These are phyloP conservation scores for Phortica okadai DNA, from an alignment of 2,888 invertebrate species.

Conservation along the genomic window DNA sequence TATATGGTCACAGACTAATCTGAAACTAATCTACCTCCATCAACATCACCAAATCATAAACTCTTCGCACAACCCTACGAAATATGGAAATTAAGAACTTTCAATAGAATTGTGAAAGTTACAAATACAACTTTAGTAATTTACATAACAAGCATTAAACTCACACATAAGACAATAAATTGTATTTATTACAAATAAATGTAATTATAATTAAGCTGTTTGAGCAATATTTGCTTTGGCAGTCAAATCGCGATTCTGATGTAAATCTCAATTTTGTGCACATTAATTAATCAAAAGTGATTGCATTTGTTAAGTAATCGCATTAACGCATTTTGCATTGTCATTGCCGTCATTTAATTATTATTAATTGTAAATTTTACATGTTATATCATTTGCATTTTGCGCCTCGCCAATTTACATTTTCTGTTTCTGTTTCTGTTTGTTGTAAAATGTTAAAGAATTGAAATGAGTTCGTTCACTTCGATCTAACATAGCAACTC, in stretches of 20 bases:
- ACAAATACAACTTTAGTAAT: too few species aligned
- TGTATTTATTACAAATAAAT: slow-evolving; percentile 4
- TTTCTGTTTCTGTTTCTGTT: neutral
- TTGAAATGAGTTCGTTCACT: neutral
- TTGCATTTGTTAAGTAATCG: slow-evolving; percentile 20
- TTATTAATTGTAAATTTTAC: slow-evolving; percentile 12
- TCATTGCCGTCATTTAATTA: slow-evolving; percentile 2
- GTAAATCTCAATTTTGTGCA: slow-evolving; percentile 11
- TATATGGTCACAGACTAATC: too few species aligned
- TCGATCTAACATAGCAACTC: neutral
- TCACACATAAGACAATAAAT: neutral
- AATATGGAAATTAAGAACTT: too few species aligned
- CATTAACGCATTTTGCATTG: slow-evolving; percentile 19
- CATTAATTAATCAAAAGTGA: neutral
- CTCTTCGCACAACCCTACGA: too few species aligned
- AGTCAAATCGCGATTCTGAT: neutral
- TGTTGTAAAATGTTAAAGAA: neutral
- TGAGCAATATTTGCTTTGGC: neutral
- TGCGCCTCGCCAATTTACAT: neutral
- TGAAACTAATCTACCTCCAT: too few species aligned
- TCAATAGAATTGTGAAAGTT: too few species aligned
- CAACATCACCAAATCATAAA: too few species aligned
- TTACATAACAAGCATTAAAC: neutral
- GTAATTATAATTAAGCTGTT: neutral
- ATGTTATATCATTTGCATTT: neutral